Base-by-base conservation (phyloP, 2,113 vertebrate genomes). In the Atrichornis clamosus region DNA sequence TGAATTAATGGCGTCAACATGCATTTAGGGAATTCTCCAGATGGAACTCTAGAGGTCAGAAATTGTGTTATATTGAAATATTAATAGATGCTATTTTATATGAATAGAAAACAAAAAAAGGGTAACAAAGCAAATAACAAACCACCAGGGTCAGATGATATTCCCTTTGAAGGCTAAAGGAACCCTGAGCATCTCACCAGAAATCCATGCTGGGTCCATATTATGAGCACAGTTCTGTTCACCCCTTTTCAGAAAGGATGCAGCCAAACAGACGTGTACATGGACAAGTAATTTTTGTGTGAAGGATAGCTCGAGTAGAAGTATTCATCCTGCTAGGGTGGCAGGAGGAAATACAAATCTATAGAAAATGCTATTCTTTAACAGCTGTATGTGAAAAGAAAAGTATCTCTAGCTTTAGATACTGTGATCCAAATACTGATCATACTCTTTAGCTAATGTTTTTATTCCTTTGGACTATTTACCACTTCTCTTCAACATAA, bases 401-500 rank as follows among this genome's bases (percentile, higher is more conserved):
- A 18, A 55, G 8, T 46, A 42, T 59, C 39, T 86, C 41, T 93
- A 21, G 21, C 47, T 90, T 87, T 73, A 76, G 49, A n/a, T 73
- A 26, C 10, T 37, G 18, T 69, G 42, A 80, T 84, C 30, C 63
- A 81, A 52, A 77, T 52, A 23, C 10, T 79, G 74, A 33, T 58
- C 20, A 14, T 75, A 32, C 7, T 67, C 47, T n/a, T 69, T 56
- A 78, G 30, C 22, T 78, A 60, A 68, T 93, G 24, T 74, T 89
- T 86, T 81, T 42, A 52, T 92, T 96, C 56, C 42, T 63, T 47
- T 89, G 68, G 53, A 90, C 73, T 93, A 41, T 84, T 89, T 89
- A 68, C 35, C 67, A 9, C 64, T 89, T 92, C 33, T 77, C 35
- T 84, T 89, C 52, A 74, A 21, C 0, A 6, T 83, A 77, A 83